phyloP scores from a whole-genome alignment of 64 coral and sea anemone species.

The Montipora cactus region DNA sequence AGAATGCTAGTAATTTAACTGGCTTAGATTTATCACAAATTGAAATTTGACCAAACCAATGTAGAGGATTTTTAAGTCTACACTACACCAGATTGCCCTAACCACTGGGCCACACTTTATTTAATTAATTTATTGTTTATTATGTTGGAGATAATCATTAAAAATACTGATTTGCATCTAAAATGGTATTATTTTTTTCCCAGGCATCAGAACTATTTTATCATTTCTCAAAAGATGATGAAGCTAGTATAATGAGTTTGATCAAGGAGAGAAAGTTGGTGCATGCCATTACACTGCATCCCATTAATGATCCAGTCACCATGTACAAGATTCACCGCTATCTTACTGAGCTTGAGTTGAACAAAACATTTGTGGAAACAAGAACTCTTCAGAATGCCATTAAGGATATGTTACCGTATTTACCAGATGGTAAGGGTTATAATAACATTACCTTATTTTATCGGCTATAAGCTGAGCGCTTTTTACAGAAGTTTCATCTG shows the following conservation, averaged over 20 bases:
- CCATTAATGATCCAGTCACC: conserved; percentile 54
- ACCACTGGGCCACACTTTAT: no score
- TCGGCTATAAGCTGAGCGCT: no score
- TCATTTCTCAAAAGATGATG: conserved; percentile 62
- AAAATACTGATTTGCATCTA: background rate
- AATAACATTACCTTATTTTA: background rate
- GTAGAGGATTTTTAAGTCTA: no score
- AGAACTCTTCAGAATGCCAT: conserved; percentile 88
- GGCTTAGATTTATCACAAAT: no score
- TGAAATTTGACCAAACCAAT: no score
- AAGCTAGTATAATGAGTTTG: conserved; percentile 27
- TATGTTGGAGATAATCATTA: background rate
- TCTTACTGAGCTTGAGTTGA: conserved; percentile 91
- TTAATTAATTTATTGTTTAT: no score
- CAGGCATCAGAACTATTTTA: conserved; percentile 87
- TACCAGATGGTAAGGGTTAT: conserved; percentile 89
- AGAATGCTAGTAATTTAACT: no score
- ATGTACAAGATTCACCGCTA: conserved; percentile 98
- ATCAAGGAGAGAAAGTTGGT: conserved; percentile 78
- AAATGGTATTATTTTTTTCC: background rate
- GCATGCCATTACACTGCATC: conserved; percentile 60
- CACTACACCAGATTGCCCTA: no score
- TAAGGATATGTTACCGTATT: conserved; percentile 82
- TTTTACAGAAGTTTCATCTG: no score
- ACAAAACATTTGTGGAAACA: conserved; percentile 93